Evolutionary conservation across 2,113 vertebrate genomes (phyloP), one percentile per base, ranked within the genome.

Genomic region (Tetraodon nigroviridis): DNA sequence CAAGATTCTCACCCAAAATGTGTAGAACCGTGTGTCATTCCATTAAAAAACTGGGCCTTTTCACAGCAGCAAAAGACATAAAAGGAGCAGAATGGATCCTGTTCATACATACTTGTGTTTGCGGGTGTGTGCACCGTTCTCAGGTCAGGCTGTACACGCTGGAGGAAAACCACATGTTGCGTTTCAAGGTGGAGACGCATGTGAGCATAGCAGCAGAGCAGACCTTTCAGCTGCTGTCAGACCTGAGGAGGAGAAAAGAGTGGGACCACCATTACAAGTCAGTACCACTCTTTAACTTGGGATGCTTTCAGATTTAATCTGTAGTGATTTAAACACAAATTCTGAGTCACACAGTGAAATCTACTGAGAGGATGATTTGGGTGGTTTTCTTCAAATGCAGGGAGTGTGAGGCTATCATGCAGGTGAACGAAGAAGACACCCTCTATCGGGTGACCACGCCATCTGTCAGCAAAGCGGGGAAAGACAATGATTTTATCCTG

Each of bases 201-300:
- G 91, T 94, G 44, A 54, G 71, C 0, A 82, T 94, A 27, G 19
- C 92, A 0, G 89, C 93, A 0, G 51, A 77, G 79, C 89, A 87
- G 69, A 92, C 92, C 59, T 99, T 98, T 83, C 67, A 86, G 51
- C 85, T 99, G 55, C 91, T 98, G 45, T 97, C 94, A 0, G 93
- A 99, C 86, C 89, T 98, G 73, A 83, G 75, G 18, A 90, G 87
- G 61, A 92, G 96, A 60, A 91, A 88, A 0, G 89, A 95, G 74
- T 97, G 96, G 96, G 95, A 98, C 85, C 87, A 55, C 0, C 92
- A 94, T 80, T 99, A 93, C 22, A 62, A 86, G 95, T 98, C 86
- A 91, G 95, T 89, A 53, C 41, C 53, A 21, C 4, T n/a, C 20
- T 10, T 22, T 45, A 45, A 32, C 1, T 32, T 32, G 29, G 29